Evolutionary conservation across 2,888 invertebrate genomes (phyloP), one percentile per base, ranked within the genome.

Genomic region (Pimpla rufipes): DNA sequence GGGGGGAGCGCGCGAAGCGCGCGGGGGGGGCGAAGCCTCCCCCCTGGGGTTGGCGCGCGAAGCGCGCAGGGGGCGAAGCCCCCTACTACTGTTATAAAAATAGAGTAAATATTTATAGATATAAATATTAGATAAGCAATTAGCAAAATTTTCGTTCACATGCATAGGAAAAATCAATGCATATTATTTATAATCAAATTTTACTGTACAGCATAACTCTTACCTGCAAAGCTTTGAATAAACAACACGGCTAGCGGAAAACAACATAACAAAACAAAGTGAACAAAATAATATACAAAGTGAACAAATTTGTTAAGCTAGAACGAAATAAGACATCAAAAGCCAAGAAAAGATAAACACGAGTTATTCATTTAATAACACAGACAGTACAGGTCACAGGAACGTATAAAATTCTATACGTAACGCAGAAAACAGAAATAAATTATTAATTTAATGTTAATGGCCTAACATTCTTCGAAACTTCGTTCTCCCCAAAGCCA

Each of bases 41-140:
- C n/a, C n/a, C n/a, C n/a, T n/a, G n/a, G n/a, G n/a, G n/a, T n/a
- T n/a, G n/a, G n/a, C n/a, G n/a, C n/a, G n/a, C n/a, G n/a, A n/a
- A n/a, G n/a, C n/a, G n/a, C n/a, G n/a, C n/a, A n/a, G n/a, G n/a
- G n/a, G n/a, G n/a, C n/a, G n/a, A n/a, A n/a, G n/a, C n/a, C n/a
- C n/a, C n/a, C n/a, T n/a, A n/a, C n/a, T n/a, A n/a, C 47, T n/a
- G 47, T 47, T 1, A 47, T 47, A 47, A 47, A 47, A 47, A 47
- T 11, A 47, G 47, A 47, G 47, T 47, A n/a, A 47, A 47, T 47
- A 47, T 47, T 47, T 47, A 5, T 47, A 47, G 1, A n/a, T 47
- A 45, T 29, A 29, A 29, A 29, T 29, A 29, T 29, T 29, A 29
- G 29, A 29, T 5, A 29, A 29, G 29, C 13, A 47, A 47, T 47